Evolutionary conservation across 2,888 invertebrate species (phyloP).

Genomic region (Synergus itoensis): DNA sequence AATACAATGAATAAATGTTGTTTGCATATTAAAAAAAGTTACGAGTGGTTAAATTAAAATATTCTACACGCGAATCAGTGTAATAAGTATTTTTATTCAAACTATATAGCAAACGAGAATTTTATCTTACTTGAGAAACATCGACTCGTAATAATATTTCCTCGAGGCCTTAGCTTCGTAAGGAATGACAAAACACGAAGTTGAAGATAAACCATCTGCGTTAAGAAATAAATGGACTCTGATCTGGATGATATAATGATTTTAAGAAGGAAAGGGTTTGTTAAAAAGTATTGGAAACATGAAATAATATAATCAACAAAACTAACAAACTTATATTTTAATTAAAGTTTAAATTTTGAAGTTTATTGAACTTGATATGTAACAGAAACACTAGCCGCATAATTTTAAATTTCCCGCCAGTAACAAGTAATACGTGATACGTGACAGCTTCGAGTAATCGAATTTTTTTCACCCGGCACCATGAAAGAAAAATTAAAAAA

Average conservation of each 20-base stretch:
- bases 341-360: too few species aligned
- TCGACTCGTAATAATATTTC: not conserved
- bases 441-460: not conserved
- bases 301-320: too few species aligned
- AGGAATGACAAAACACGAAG: conserved; percentile 4
- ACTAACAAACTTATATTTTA: too few species aligned
- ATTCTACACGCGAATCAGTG: too few species aligned
- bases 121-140: conserved; percentile 24
- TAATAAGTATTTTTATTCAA: too few species aligned
- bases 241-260: not conserved
- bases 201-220: conserved; percentile 1
- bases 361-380: not conserved
- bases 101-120: not conserved
- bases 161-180: not conserved
- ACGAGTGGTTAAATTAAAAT: too few species aligned
- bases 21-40: too few species aligned
- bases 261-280: not conserved
- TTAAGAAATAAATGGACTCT: conserved; percentile 5
- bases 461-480: not conserved
- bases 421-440: too few species aligned
- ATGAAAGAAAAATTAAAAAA: not conserved
- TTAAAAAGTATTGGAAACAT: not conserved
- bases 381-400: not conserved
- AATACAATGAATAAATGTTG: too few species aligned
- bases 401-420: not conserved